Evolutionary conservation across 2,888 invertebrate species (phyloP).

Genomic region (Zeuzera pyrina): DNA sequence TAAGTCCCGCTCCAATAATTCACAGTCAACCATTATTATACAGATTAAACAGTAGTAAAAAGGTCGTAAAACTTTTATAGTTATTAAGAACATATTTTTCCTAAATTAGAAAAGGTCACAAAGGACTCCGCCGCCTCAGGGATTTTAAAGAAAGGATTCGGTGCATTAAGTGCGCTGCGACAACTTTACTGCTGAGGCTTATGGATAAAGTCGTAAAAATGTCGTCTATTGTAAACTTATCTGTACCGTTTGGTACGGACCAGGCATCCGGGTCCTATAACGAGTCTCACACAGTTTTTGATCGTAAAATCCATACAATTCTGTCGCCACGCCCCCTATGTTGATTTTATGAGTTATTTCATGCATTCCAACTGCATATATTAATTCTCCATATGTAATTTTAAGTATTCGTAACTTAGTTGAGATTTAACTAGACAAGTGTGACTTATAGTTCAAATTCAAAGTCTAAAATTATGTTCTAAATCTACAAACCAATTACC

Average conservation of each 20-base stretch:
- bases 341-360: constrained; percentile 41
- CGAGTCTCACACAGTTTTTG: constrained; percentile 42
- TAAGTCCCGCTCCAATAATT: constrained; percentile 33
- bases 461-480: no score
- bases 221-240: constrained; percentile 28
- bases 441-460: no score
- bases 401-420: no score
- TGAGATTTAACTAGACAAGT: no score
- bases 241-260: constrained; percentile 15
- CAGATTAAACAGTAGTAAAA: constrained; percentile 70
- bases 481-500: no score
- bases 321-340: constrained; percentile 27
- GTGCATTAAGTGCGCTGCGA: constrained; percentile 37
- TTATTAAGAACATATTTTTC: constrained; percentile 52
- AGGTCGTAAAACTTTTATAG: constrained; percentile 56
- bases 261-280: constrained; percentile 38
- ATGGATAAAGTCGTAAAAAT: constrained; percentile 58
- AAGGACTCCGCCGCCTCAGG: constrained; percentile 46
- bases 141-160: constrained; percentile 39
- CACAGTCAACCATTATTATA: constrained; percentile 41
- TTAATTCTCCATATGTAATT: no score
- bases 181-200: constrained; percentile 37
- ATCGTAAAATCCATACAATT: constrained; percentile 42
- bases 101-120: constrained; percentile 52
- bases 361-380: constrained; percentile 23